These are phyloP conservation scores for Anseranas semipalmata DNA, from an alignment of 2,113 vertebrate species.

Conservation along the genomic window DNA sequence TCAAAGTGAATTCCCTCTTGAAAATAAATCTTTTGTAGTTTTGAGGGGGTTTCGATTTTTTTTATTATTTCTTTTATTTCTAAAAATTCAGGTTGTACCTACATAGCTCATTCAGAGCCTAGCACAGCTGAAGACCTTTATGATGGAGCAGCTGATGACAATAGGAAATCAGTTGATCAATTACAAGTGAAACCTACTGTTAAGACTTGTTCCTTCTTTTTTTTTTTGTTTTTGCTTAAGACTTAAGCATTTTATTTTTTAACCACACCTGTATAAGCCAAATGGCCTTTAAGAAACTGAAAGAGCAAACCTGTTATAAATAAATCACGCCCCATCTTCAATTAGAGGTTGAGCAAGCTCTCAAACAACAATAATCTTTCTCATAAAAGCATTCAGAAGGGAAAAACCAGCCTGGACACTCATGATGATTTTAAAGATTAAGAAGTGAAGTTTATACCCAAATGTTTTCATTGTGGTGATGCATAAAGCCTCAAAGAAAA, in stretches of 20 bases:
- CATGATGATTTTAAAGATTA: neutral
- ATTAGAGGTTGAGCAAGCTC: neutral
- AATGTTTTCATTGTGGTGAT: neutral
- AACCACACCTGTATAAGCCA: neutral
- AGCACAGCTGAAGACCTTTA: neutral
- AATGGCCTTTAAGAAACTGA: neutral
- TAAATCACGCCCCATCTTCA: neutral
- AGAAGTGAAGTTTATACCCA: neutral
- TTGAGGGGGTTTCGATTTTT: neutral
- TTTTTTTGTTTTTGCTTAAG: neutral
- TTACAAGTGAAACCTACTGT: neutral
- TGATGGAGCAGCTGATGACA: neutral
- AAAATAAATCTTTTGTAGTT: neutral
- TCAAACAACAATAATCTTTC: neutral
- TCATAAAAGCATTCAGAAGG: neutral
- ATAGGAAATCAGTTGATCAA: neutral
- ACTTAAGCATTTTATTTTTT: neutral
- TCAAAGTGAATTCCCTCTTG: neutral
- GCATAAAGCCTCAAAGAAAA: neutral
- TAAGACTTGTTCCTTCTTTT: neutral
- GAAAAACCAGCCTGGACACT: neutral
- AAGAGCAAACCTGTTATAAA: neutral
- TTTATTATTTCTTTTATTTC: neutral
- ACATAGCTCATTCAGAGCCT: neutral
- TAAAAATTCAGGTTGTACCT: neutral